Base-by-base conservation (phyloP, 2,113 vertebrate species). In the Platycercus adscitus region DNA sequence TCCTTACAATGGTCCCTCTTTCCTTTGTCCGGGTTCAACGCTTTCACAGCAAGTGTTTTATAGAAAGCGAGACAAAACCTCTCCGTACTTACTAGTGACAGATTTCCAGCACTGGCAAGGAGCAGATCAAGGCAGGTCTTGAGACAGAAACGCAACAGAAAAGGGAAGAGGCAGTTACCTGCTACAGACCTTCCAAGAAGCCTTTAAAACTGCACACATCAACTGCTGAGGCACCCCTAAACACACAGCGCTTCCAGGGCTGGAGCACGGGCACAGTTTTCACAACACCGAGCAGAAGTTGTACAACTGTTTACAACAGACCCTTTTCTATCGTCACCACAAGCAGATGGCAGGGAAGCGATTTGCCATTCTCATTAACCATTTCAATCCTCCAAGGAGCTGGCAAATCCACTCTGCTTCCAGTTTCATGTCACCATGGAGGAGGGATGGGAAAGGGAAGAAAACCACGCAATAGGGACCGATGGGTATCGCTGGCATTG, bases 261-360 rank as follows among this genome's bases (percentile, higher is more conserved):
- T 66, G 66, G 90, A 88, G 91, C 49, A 21, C 0, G 47, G 84
- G 75, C 9, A 15, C 73, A 71, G 64, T 41, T 90, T 87, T 88
- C 79, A 39, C 93, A 86, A 23, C 68, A 60, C 39, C 1, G 83
- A 91, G 91, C 83, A 92, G 69, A 33, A 95, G 70, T n/a, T 93
- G n/a, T 18, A 25, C 88, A 58, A 20, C 83, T 89, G 80, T 84
- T 94, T 81, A 49, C 89, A 89, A 17, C 63, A 96, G 65, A 60
- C 64, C 71, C 73, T 47, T 58, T 33, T 33, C 72, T n/a, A 25
- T 18, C 70, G 3, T 26, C 68, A 81, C 19, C 93, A 81, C 52
- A 53, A 81, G 95, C 94, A 93, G 84, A 81, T 84, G 84, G 94
- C 93, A 93, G 60, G 12, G 94, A 37, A 75, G 71, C 53, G 85